Conservation (phyloP, 2,113 vertebrate species). For the Scomber colias region DNA sequence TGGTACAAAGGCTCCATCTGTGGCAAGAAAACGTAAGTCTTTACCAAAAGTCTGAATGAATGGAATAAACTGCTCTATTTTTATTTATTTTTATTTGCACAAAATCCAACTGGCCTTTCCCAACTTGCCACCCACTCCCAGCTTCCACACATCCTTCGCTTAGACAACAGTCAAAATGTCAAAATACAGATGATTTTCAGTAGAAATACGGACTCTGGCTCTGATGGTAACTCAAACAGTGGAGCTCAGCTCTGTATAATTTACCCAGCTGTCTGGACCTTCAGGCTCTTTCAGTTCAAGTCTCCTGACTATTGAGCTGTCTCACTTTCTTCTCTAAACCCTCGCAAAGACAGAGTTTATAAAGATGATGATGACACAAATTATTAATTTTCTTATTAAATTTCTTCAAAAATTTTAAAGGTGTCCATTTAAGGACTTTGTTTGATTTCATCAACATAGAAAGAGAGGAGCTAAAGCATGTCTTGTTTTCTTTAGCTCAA, state of each 20-base stretch:
- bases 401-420: neutral
- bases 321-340: neutral
- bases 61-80: neutral
- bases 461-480: neutral
- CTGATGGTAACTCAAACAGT: neutral
- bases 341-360: no score
- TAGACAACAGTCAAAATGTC: neutral
- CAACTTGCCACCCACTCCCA: conserved; percentile 1
- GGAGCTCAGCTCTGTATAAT: neutral
- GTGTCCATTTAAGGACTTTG: neutral
- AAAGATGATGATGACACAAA: no score
- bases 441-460: neutral
- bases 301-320: neutral
- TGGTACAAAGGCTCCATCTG: conserved; percentile 97
- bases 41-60: neutral
- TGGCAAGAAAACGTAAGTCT: conserved; percentile 96
- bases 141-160: neutral
- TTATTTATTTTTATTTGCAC: conserved; percentile 5
- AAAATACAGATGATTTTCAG: neutral
- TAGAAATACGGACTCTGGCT: neutral
- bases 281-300: neutral
- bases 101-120: neutral
- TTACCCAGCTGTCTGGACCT: neutral
- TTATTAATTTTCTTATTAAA: no score
- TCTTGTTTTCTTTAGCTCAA: neutral